Conservation (phyloP, 2,797 vertebrate genomes). For the Malacoraja senta region DNA sequence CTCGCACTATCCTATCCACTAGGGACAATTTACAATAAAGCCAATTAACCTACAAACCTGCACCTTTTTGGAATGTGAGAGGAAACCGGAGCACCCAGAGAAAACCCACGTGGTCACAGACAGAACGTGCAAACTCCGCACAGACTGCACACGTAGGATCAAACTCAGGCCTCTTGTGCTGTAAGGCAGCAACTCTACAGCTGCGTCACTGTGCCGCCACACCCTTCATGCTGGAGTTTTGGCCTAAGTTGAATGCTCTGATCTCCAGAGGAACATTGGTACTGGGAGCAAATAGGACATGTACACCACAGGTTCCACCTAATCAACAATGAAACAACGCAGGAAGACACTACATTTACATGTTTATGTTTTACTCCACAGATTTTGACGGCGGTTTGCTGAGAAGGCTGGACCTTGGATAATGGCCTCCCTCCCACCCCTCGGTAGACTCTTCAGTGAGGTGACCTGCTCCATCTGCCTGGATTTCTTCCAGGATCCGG, state of each 20-base stretch:
- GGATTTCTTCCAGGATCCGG: constrained; percentile 65
- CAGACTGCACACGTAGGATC: neutral
- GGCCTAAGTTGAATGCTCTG: no score
- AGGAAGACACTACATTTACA: neutral
- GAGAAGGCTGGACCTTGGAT: neutral
- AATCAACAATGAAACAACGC: neutral
- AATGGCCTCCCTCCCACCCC: neutral
- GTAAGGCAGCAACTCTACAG: neutral
- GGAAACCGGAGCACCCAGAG: no score
- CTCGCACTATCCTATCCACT: no score
- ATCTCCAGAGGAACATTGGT: no score
- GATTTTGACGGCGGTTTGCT: neutral
- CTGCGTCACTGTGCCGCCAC: neutral
- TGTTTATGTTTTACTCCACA: neutral
- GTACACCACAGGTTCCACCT: neutral
- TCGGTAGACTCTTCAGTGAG: constrained; percentile 45
- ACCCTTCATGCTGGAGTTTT: no score
- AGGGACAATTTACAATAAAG: no score
- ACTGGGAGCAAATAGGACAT: neutral
- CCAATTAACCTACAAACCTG: no score
- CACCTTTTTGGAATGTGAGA: no score
- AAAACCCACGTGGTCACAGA: no score
- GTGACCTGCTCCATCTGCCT: constrained; percentile 67
- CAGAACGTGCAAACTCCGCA: no score
- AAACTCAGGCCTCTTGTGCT: no score